phyloP scores from a whole-genome alignment of 2,113 vertebrate genomes.

The Nothoprocta pentlandii region DNA sequence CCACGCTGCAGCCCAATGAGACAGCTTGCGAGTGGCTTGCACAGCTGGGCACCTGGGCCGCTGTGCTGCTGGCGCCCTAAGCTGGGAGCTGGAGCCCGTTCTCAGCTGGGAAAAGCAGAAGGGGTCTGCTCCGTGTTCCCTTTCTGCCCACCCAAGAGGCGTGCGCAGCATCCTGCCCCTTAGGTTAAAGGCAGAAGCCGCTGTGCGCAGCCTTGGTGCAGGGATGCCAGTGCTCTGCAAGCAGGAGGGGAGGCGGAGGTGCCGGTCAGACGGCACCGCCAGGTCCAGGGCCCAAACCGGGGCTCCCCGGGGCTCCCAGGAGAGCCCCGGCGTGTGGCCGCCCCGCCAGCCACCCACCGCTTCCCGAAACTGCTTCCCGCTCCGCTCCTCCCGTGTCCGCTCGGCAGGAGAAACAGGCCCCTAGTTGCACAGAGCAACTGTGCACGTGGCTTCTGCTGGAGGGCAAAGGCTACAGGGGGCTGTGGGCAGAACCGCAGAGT shows the following conservation, averaged over 20 bases:
- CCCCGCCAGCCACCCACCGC: too few relatives aligned
- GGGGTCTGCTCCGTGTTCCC: neutral
- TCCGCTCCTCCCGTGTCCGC: neutral
- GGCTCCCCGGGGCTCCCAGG: fast-evolving
- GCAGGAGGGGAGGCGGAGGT: fast-evolving
- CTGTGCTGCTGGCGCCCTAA: slow-evolving; percentile 42
- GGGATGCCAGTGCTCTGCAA: neutral
- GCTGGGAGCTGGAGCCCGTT: neutral
- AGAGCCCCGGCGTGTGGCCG: neutral
- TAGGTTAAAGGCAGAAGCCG: neutral
- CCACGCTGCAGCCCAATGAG: slow-evolving; percentile 76
- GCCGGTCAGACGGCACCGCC: fast-evolving
- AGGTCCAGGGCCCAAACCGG: fast-evolving
- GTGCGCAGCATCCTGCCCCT: neutral
- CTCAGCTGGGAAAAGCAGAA: neutral
- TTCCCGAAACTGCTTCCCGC: too few relatives aligned
- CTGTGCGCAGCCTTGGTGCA: neutral
- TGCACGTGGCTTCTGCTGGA: neutral
- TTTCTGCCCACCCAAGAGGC: neutral
- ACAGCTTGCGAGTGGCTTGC: slow-evolving; percentile 78
- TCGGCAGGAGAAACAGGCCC: neutral
- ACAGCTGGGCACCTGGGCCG: slow-evolving; percentile 66
- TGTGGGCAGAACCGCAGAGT: slow-evolving; percentile 17
- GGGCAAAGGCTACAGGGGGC: neutral
- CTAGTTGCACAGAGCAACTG: neutral